Conservation (phyloP, 64 coral and sea anemone genomes). For the Anthopleura sola region DNA sequence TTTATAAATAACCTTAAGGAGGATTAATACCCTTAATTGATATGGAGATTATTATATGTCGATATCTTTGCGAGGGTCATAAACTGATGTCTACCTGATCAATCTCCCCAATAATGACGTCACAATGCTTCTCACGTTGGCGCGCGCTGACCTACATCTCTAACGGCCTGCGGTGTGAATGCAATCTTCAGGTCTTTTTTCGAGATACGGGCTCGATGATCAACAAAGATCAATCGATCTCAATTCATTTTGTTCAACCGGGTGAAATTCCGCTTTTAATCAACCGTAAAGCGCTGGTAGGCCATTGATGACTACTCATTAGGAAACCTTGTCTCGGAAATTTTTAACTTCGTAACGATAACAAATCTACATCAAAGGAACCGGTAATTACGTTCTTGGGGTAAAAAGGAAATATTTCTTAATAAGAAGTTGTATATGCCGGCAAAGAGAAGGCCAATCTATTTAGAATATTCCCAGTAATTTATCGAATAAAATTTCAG, state of each 20-base stretch:
- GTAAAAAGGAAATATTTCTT: not conserved
- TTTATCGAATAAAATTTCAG: not conserved
- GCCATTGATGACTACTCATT: not conserved
- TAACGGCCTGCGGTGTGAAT: not conserved
- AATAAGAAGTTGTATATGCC: not conserved
- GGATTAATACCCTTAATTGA: constrained; percentile 3
- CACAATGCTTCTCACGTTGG: not conserved
- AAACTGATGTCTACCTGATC: not conserved
- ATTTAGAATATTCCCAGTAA: not conserved
- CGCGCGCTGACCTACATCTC: not conserved
- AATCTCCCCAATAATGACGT: not conserved
- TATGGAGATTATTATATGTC: not conserved
- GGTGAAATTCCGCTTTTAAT: not conserved
- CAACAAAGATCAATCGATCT: not conserved
- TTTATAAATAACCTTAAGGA: constrained; percentile 3
- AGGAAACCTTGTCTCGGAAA: not conserved
- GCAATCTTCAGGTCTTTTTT: not conserved
- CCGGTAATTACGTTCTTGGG: not conserved
- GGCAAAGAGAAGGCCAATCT: not conserved
- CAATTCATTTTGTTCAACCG: not conserved
- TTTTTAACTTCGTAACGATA: not conserved
- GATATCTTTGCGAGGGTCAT: not conserved
- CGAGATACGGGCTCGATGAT: not conserved
- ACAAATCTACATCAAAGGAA: not conserved
- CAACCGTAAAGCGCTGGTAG: not conserved